Evolutionary conservation across 1,140 invertebrate genomes (phyloP), one percentile per base, ranked within the genome.

Genomic region (Anadara kagoshimensis): DNA sequence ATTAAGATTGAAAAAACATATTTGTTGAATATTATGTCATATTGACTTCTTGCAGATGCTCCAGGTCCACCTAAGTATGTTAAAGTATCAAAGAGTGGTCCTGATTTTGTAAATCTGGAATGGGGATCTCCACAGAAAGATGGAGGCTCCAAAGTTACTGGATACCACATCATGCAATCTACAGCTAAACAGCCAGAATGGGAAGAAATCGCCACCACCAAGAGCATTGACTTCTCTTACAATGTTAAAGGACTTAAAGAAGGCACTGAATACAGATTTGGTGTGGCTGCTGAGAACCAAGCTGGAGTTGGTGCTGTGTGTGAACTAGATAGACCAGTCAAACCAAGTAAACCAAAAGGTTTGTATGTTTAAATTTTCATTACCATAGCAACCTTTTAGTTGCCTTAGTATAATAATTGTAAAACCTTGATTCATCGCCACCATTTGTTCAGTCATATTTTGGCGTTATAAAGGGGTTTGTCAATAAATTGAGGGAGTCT

Each of bases 1-100:
- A 36, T 36, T 36, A 3, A 36, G 29, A 3, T 36, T 36, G 2
- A 36, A 36, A 36, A 36, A 36, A 36, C 29, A 36, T 36, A 7
- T 36, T 36, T 36, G 2, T 36, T 36, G 29, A 3, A n/a, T n/a
- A n/a, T n/a, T n/a, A n/a, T n/a, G n/a, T n/a, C n/a, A n/a, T n/a
- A n/a, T n/a, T n/a, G n/a, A n/a, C n/a, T n/a, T n/a, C n/a, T n/a
- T 93, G 94, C 86, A 91, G 96, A 20, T 92, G 96, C 2, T 95
- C 96, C 96, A 18, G 95, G 96, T 85, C 92, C 96, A 78, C 97
- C 98, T 11, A 96, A 98, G 82, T 93, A 95, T 81, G 96, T 98
- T 12, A 95, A 96, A 83, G 92, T 97, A 0, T 96, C 98, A 83
- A 93, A 96, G 71, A 56, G 22, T 53, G 97, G 95, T 0, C 96